A percentile compares a stretch with the other conserved stretches of the same genome.
These are phyloP conservation scores for Neoaliturus tenellus DNA, from an alignment of 2,888 invertebrate genomes.

Conservation along the genomic window DNA sequence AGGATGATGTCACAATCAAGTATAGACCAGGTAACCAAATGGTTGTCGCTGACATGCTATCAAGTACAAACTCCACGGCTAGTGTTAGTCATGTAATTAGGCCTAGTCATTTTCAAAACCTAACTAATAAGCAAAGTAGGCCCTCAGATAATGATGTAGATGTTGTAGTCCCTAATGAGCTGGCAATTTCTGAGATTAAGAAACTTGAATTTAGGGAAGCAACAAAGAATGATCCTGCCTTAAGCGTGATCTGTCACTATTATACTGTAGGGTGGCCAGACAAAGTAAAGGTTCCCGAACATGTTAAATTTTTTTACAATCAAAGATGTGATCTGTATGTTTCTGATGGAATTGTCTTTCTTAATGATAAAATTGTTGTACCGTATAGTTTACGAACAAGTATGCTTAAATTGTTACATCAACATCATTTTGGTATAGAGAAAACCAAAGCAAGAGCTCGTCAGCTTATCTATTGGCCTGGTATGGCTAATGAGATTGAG, in stretches of 20 bases:
- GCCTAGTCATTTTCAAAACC: too few species aligned
- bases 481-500: constrained; percentile 62
- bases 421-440: constrained; percentile 64
- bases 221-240: constrained; percentile 57
- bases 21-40: constrained; percentile 67
- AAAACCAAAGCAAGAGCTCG: constrained; percentile 64
- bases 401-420: constrained; percentile 61
- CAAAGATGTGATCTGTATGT: constrained; percentile 59
- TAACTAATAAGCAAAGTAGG: too few species aligned
- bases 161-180: constrained; percentile 56
- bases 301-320: constrained; percentile 58
- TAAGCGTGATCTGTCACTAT: constrained; percentile 56
- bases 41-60: constrained; percentile 65
- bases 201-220: constrained; percentile 61
- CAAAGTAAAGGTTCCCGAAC: constrained; percentile 53
- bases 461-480: constrained; percentile 66
- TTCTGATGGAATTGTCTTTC: constrained; percentile 54
- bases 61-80: too few species aligned
- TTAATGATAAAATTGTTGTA: constrained; percentile 46
- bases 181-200: constrained; percentile 63
- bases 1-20: constrained; percentile 56
- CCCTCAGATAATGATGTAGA: too few species aligned
- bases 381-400: constrained; percentile 35
- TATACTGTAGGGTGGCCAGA: not conserved
- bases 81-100: too few species aligned